Evolutionary conservation across 2,888 invertebrate genomes (phyloP), one percentile per base, ranked within the genome.

Genomic region (Odontomyia ornata): DNA sequence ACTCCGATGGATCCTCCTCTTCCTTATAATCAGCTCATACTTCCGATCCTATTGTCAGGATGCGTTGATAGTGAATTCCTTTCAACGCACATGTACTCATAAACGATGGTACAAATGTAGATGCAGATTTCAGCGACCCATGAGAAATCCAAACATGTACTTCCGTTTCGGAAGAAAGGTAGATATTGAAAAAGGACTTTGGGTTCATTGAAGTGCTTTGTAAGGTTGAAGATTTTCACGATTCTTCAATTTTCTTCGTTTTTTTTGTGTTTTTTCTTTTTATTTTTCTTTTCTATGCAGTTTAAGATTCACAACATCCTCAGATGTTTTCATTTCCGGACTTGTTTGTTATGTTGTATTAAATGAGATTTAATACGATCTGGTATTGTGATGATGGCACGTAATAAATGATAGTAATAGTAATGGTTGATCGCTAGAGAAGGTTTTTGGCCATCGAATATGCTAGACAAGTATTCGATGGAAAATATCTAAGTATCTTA

Each of bases 121-220:
- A 73, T 73, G 73, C 73, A 73, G 67, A 76, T 60, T 72, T 76
- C 64, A 73, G 43, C 57, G 65, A 76, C 71, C 71, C 78, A 78
- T 78, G 78, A 76, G 78, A 78, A 76, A 76, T 56, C 69, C 71
- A 78, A 78, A 78, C 57, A 78, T 72, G 64, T 72, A 72, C 78
- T 78, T 78, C 78, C 78, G 78, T 76, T 78, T 78, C 64, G 47
- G 56, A 73, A 72, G 72, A 78, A 78, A 78, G 72, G 78, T 69
- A 64, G 64, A 69, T 69, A 36, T 3, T 5, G 36, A 18, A 36
- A 67, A 73, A 75, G 75, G 67, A 75, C 47, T 64, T 18, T 46
- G 43, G 52, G 65, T 47, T 15, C 25, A 15, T 36, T 73, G 18
- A 60, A 72, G 57, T 73, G 73, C 73, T 73, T 73, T 60, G 73